Percentiles rank a stretch among this genome's conserved stretches.
Evolutionary conservation across 1,140 invertebrate genomes (phyloP).

Genomic region (Callitettix versicolor): DNA sequence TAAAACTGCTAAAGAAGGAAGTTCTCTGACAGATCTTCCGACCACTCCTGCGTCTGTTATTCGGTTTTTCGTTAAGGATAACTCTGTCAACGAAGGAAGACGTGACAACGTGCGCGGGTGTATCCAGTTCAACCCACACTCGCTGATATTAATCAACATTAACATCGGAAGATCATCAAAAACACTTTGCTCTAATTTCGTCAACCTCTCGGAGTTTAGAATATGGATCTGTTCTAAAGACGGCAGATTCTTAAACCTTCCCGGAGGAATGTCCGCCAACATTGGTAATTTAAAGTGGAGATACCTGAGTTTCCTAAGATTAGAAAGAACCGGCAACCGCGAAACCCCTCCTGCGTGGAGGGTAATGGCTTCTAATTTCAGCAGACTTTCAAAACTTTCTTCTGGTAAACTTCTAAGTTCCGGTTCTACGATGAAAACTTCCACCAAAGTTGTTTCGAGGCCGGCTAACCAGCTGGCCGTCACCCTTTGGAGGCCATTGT

Average conservation of each 20-base stretch:
- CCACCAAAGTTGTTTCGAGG: slow-evolving; percentile 32
- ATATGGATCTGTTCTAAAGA: slow-evolving; percentile 65
- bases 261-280: slow-evolving; percentile 54
- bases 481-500: slow-evolving; percentile 71
- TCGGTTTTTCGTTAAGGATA: slow-evolving; percentile 58
- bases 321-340: slow-evolving; percentile 45
- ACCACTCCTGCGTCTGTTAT: slow-evolving; percentile 66
- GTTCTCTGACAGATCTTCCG: slow-evolving; percentile 60
- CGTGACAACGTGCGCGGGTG: slow-evolving; percentile 62
- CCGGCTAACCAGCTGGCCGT: slow-evolving; percentile 60
- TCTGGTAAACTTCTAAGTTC: slow-evolving; percentile 62
- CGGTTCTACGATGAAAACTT: slow-evolving; percentile 68
- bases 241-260: slow-evolving; percentile 58
- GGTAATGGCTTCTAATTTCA: slow-evolving; percentile 68
- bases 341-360: slow-evolving; percentile 63
- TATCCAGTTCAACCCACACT: slow-evolving; percentile 66
- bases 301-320: slow-evolving; percentile 41
- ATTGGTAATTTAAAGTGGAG: slow-evolving; percentile 50
- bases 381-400: slow-evolving; percentile 61
- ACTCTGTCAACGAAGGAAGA: slow-evolving; percentile 56
- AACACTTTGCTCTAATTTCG: slow-evolving; percentile 55
- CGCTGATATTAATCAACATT: slow-evolving; percentile 59
- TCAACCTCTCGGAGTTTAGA: slow-evolving; percentile 51
- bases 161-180: slow-evolving; percentile 63
- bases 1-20: slow-evolving; percentile 55